Base-by-base conservation (phyloP, 2,797 vertebrate genomes). In the Anguilla marmorata region DNA sequence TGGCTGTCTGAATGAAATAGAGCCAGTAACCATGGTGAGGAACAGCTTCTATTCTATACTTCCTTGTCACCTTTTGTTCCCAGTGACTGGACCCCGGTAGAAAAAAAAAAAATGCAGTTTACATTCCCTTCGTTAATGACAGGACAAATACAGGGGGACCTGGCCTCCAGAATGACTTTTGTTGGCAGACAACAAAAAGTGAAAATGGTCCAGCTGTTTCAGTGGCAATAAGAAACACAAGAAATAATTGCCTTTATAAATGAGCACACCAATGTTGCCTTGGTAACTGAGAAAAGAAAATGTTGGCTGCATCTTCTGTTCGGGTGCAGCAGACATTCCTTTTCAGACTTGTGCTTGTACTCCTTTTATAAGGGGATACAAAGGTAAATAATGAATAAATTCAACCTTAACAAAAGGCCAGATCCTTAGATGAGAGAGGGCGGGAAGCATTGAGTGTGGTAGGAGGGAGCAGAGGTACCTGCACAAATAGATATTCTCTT, bases 1-100 rank as follows among this genome's bases (percentile, higher is more conserved):
- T 94, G 89, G 87, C 93, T 95, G 93, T 93, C 92, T 93, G 95
- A 95, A 93, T 94, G 92, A 92, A 95, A 94, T 90, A 93, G 93
- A 93, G 93, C 93, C 92, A 90, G 94, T 93, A 90, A 91, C 91
- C 94, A 95, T 91, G 94, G 94, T 95, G 93, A 95, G 93, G 92
- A 93, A 90, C 90, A 79, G 88, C 80, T 86, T 80, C 30, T 60
- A 85, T 89, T 89, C 54, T 37, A 45, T 45, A n/a, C 48, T 37
- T 88, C 41, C 11, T 41, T 63, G n/a, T 54, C 86, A 52, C 8
- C 86, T 60, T 50, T 86, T 84, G 86, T 89, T 45, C n/a, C n/a
- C 16, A 84, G 30, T 85, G 21, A 89, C 92, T 86, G 88, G 0
- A 41, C 72, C 30, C 74, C 72, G 69, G 84, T 85, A 86, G 86